phyloP scores from a whole-genome alignment of 2,797 vertebrate species.

The Danio choprae region DNA sequence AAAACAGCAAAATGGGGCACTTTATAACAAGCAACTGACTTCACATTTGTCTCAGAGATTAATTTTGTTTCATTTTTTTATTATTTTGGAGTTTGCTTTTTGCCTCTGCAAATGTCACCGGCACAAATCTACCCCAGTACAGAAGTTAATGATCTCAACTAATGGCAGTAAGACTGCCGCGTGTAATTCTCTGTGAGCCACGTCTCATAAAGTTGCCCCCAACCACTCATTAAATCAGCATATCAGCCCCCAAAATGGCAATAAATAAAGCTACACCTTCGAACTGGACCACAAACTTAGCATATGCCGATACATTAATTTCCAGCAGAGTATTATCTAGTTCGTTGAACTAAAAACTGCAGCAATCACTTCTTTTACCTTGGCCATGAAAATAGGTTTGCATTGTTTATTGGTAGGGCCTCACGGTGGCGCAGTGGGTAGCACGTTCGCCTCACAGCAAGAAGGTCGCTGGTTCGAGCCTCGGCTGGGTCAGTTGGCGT shows the following conservation, averaged over 20 bases:
- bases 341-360: slow-evolving; percentile 5
- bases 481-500: no score
- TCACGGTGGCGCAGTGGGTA: no score
- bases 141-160: slow-evolving; percentile 22
- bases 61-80: slow-evolving; percentile 25
- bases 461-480: no score
- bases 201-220: slow-evolving; percentile 1
- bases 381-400: not conserved
- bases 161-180: not conserved
- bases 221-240: slow-evolving; percentile 13
- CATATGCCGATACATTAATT: slow-evolving; percentile 14
- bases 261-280: slow-evolving; percentile 3
- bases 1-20: no score
- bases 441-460: no score
- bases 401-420: not conserved
- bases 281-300: not conserved
- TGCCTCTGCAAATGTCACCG: slow-evolving; percentile 30
- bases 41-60: not conserved
- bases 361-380: not conserved
- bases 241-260: not conserved
- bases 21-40: not conserved
- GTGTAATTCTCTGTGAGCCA: not conserved
- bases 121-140: slow-evolving; percentile 14
- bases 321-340: not conserved
- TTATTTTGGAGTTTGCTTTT: slow-evolving; percentile 14